Conservation (phyloP, 2,888 invertebrate genomes). For the Euplexia lucipara region DNA sequence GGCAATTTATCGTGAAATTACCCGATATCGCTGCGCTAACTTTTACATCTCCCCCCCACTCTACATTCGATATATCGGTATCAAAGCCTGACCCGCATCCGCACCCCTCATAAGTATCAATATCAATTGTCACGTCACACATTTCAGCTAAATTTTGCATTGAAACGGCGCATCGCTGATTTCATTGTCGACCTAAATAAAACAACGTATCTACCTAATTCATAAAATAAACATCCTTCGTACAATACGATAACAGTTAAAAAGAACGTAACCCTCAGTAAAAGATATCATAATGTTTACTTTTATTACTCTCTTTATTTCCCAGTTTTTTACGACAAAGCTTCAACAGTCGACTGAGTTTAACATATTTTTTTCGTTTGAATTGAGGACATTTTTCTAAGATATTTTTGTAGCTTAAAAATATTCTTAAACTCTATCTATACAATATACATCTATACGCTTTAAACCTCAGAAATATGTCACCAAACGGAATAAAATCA, state of each 20-base stretch:
- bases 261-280: conserved; percentile 65
- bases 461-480: neutral
- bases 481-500: neutral
- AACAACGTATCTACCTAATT: conserved; percentile 50
- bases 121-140: conserved; percentile 46
- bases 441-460: neutral
- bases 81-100: conserved; percentile 46
- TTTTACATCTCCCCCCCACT: conserved; percentile 61
- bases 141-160: conserved; percentile 38
- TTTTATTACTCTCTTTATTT: conserved; percentile 72
- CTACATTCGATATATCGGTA: conserved; percentile 53
- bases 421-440: neutral
- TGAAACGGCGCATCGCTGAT: conserved; percentile 31
- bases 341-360: conserved; percentile 52
- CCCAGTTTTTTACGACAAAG: conserved; percentile 67
- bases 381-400: conserved; percentile 56
- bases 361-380: conserved; percentile 63
- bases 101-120: conserved; percentile 32
- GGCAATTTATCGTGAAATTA: conserved; percentile 81
- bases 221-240: conserved; percentile 57
- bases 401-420: conserved; percentile 8
- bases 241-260: conserved; percentile 65
- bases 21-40: conserved; percentile 73
- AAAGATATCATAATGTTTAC: conserved; percentile 74
- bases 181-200: conserved; percentile 46